These are phyloP conservation scores for Sebastes itinus DNA, from an alignment of 2,797 vertebrate genomes.

Conservation along the genomic window DNA sequence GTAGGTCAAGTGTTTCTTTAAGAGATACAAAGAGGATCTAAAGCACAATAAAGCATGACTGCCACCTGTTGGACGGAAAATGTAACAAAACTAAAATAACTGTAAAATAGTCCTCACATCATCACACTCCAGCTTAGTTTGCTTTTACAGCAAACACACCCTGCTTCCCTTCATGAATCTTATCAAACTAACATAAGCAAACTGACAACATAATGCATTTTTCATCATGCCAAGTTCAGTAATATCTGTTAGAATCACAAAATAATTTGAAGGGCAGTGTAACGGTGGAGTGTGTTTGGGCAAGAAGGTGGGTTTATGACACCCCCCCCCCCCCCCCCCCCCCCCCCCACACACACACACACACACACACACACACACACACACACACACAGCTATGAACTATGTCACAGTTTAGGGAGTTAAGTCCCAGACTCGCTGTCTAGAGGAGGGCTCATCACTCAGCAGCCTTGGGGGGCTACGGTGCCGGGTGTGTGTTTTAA, in stretches of 20 bases:
- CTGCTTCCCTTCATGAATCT: not conserved
- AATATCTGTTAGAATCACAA: conserved; percentile 11
- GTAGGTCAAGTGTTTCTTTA: conserved; percentile 28
- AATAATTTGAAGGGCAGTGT: not conserved
- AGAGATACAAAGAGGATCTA: not conserved
- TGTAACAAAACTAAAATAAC: not conserved
- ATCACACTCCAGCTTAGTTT: not conserved
- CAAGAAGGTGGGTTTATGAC: conserved; percentile 20
- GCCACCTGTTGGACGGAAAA: conserved; percentile 59
- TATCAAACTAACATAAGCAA: not conserved
- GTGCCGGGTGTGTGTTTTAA: conserved; percentile 33
- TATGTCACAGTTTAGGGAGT: conserved; percentile 52
- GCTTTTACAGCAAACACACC: conserved; percentile 18
- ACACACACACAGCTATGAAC: conserved; percentile 17
- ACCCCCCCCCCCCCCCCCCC: no score
- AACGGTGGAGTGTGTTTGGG: conserved; percentile 13
- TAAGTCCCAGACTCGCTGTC: conserved; percentile 67
- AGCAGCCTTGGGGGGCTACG: conserved; percentile 33
- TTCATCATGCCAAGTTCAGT: conserved; percentile 7
- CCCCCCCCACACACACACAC: not conserved
- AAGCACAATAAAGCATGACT: conserved; percentile 23
- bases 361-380: conserved; percentile 8
- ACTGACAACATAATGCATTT: not conserved
- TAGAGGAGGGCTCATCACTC: conserved; percentile 61
- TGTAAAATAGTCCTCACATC: not conserved